Conservation (phyloP, 2,888 invertebrate genomes). For the Drosophila limbata region DNA sequence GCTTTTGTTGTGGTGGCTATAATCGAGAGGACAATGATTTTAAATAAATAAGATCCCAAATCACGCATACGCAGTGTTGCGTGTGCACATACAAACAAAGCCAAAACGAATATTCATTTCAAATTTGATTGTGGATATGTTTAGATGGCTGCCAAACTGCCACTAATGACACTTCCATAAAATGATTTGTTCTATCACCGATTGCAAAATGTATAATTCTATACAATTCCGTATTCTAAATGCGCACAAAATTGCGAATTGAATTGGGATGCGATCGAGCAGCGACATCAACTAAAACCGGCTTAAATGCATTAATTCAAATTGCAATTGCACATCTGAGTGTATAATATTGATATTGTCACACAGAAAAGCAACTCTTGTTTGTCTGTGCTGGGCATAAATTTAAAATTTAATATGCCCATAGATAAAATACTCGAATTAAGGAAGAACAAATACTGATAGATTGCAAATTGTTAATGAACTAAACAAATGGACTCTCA, state of each 20-base stretch:
- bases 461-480: slow-evolving; percentile 9
- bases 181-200: slow-evolving; percentile 27
- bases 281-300: background rate
- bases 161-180: slow-evolving; percentile 26
- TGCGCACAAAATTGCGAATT: slow-evolving; percentile 21
- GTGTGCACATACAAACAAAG: background rate
- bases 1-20: background rate
- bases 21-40: slow-evolving; percentile 16
- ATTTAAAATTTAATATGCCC: slow-evolving; percentile 1
- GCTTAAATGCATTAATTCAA: slow-evolving; percentile 53
- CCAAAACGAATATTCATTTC: slow-evolving; percentile 19
- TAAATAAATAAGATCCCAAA: slow-evolving; percentile 30
- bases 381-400: background rate
- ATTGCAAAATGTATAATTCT: slow-evolving; percentile 28
- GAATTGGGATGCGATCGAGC: background rate
- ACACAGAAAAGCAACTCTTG: background rate
- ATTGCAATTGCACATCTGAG: slow-evolving; percentile 35
- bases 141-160: slow-evolving; percentile 17
- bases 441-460: background rate
- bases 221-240: slow-evolving; percentile 19
- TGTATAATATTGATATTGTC: slow-evolving; percentile 7
- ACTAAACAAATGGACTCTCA: slow-evolving; percentile 7
- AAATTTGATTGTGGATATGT: slow-evolving; percentile 8
- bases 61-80: slow-evolving; percentile 30
- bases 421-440: background rate